Conservation (phyloP, 2,797 vertebrate species). For the Dendrocincla tyrannina region DNA sequence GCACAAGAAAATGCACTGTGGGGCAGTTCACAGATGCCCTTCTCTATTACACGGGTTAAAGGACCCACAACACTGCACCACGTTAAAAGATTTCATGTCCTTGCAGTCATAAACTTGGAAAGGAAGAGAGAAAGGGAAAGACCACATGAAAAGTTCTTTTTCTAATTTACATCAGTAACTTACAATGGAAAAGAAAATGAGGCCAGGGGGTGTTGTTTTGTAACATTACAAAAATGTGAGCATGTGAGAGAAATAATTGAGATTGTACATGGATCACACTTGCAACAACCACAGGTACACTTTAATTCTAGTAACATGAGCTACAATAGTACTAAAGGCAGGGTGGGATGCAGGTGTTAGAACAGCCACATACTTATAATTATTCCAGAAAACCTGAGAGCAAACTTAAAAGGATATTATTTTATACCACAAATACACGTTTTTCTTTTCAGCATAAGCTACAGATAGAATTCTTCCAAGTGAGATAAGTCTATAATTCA, state of each 20-base stretch:
- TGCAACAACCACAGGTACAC: neutral
- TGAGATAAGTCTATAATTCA: no score
- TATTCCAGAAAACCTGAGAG: no score
- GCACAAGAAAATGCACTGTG: neutral
- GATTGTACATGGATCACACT: no score
- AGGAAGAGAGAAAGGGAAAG: neutral
- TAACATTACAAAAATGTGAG: neutral
- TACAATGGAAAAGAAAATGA: accelerated
- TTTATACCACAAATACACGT: no score
- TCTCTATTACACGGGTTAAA: neutral
- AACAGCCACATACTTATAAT: neutral
- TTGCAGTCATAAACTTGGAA: neutral
- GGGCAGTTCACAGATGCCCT: neutral
- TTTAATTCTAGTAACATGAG: neutral
- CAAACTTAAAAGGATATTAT: no score
- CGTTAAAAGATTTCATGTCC: neutral
- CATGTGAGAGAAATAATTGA: neutral
- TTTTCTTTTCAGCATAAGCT: no score
- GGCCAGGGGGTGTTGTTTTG: neutral
- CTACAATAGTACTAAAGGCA: neutral
- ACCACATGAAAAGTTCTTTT: neutral
- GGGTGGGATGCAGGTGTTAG: neutral
- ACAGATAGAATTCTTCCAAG: no score
- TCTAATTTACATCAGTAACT: neutral
- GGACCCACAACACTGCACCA: neutral